Evolutionary conservation across 2,888 invertebrate genomes (phyloP).

Genomic region (Gymnoscelis rufifasciata): DNA sequence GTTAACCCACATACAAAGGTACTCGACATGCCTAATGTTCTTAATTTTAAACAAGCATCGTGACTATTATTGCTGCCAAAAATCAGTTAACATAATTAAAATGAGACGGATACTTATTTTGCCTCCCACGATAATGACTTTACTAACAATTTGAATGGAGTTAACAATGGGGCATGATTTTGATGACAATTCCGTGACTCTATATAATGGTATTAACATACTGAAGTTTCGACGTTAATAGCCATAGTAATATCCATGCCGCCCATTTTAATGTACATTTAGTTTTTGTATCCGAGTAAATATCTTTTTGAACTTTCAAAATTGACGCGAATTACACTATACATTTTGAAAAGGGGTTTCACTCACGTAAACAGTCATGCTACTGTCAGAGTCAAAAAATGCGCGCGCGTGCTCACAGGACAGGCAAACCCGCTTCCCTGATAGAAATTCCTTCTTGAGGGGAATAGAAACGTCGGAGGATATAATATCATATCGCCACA

Average conservation of each 20-base stretch:
- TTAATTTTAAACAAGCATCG: conserved; percentile 42
- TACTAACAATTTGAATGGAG: conserved; percentile 19
- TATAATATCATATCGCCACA: too few relatives aligned
- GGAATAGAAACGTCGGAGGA: too few relatives aligned
- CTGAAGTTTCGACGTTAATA: conserved; percentile 6
- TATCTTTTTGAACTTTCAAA: too few relatives aligned
- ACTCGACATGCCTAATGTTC: conserved; percentile 49
- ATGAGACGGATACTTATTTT: conserved; percentile 18
- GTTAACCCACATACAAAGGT: conserved; percentile 49
- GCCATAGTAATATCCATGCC: background rate
- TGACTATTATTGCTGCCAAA: conserved; percentile 47
- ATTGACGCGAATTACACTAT: too few relatives aligned
- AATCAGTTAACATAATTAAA: conserved; percentile 45
- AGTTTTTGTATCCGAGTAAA: too few relatives aligned
- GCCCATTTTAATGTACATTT: too few relatives aligned
- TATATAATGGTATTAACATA: conserved; percentile 9
- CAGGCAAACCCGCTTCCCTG: too few relatives aligned
- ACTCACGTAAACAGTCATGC: too few relatives aligned
- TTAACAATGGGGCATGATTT: conserved; percentile 30
- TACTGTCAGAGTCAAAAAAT: too few relatives aligned
- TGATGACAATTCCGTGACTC: conserved; percentile 31
- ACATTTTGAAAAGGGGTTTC: too few relatives aligned
- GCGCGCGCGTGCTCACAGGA: too few relatives aligned
- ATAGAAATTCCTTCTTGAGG: too few relatives aligned
- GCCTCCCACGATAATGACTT: conserved; percentile 33